Base-by-base conservation (phyloP, 1,140 invertebrate genomes). In the Monochamus saltuarius region DNA sequence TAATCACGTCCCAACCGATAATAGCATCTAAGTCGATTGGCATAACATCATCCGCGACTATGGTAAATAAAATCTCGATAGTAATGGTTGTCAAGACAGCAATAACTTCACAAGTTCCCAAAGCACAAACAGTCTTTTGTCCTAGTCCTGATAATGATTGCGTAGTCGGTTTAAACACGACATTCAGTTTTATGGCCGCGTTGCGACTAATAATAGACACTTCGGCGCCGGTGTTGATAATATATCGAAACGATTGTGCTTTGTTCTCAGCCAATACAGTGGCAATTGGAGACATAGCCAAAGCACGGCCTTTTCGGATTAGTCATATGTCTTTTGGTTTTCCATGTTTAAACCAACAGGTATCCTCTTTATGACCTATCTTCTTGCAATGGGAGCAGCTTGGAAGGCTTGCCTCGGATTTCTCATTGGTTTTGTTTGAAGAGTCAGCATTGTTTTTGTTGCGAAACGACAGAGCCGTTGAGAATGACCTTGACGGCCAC, bases 1-100 rank as follows among this genome's bases (percentile, higher is more conserved):
- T 61, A 22, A 46, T 61, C 22, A 56, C 43, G 43, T 61, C 59
- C 40, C 59, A 61, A 29, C 57, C 57, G 34, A 52, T 59, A 59
- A 59, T 54, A 42, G 54, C 7, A 35, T 59, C 57, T n/a, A 59
- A 19, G 7, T 54, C 22, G 7, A 29, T 29, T 29, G 47, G 51
- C 19, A 59, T 54, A 1, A 45, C 53, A 35, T 37, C 22, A 34
- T 61, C 52, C 46, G 16, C 14, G 13, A 56, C 54, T 34, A 56
- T 29, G 7, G 46, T 14, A 53, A 53, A 59, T 9, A n/a, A 16
- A 29, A 52, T 14, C 11, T 59, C 38, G 17, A 59, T n/a, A 11
- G 17, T 55, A 35, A 47, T 43, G 13, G 14, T 13, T 2, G 51
- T 38, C n/a, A 55, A 50, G 6, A 37, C 47, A 7, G 52, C 47